A percentile compares a stretch with the other conserved stretches of the same genome.
Conservation (phyloP, 2,113 vertebrate species). For the Tretioscincus oriximinensis region DNA sequence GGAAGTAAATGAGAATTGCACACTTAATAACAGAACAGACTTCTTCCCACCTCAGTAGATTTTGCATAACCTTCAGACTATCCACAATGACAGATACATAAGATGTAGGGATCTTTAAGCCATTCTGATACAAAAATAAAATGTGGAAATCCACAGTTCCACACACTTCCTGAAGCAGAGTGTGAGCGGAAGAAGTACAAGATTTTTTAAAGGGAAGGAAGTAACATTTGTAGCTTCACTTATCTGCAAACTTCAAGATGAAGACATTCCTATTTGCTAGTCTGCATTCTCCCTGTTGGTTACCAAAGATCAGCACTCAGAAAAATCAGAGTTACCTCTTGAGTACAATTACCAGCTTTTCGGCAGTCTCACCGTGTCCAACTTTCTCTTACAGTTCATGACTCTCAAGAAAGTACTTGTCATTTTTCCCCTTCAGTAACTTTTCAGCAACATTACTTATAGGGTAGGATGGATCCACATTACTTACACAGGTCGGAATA, state of each 20-base stretch:
- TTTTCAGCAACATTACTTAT: constrained; percentile 37
- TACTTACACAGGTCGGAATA: constrained; percentile 41
- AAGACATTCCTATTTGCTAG: constrained; percentile 31
- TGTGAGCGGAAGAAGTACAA: too few species aligned
- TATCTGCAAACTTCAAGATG: constrained; percentile 44
- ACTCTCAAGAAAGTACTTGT: constrained; percentile 55
- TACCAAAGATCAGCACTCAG: constrained; percentile 54
- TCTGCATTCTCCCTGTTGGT: constrained; percentile 40
- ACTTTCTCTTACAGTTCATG: constrained; percentile 41
- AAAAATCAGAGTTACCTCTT: constrained; percentile 59
- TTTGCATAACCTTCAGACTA: constrained; percentile 35
- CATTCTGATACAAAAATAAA: constrained; percentile 52
- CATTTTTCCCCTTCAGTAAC: constrained; percentile 20
- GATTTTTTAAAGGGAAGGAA: constrained; percentile 10
- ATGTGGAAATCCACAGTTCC: constrained; percentile 44
- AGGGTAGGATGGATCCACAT: constrained; percentile 39
- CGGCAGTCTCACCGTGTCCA: constrained; percentile 63
- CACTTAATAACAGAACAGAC: constrained; percentile 54
- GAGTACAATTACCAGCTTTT: constrained; percentile 59
- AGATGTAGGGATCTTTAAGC: constrained; percentile 42
- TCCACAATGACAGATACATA: constrained; percentile 57
- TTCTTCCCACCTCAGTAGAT: constrained; percentile 37
- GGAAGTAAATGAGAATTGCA: constrained; percentile 23
- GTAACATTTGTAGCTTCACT: constrained; percentile 35
- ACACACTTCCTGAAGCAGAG: constrained; percentile 17